Evolutionary conservation across 2,113 vertebrate species (phyloP), one percentile per base, ranked within the genome.

Genomic region (Lipophrys pholis): DNA sequence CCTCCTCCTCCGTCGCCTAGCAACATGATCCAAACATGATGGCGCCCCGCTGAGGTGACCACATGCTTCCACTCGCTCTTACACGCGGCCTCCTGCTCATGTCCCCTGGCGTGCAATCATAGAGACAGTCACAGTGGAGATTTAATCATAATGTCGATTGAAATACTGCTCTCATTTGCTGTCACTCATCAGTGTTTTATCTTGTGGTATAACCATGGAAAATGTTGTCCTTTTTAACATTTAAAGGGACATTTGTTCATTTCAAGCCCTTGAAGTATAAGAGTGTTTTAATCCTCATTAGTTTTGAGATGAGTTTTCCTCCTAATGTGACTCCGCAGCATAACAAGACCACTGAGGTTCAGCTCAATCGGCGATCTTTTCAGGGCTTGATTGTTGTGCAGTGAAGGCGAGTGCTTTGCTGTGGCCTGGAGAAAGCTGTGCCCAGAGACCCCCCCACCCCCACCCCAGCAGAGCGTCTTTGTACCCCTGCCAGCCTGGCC

Each of bases 1-100:
- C 56, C 69, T 36, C 21, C 21, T 30, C 30, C 38, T 0, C 0
- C 8, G 80, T 81, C 69, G 50, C 90, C 41, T 15, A 66, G 86
- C 69, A 85, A 87, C 84, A 0, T 3, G 15, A 73, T 40, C 58
- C 66, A 65, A 73, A 71, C 75, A 55, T 76, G 54, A 76, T 69
- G 54, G 73, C 59, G 38, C 67, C 67, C 77, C 54, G 48, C 15
- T 42, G 70, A 84, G 55, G 43, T 50, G 48, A 74, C 68, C 69
- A 46, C 60, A 61, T 56, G 82, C 68, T 76, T 65, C 46, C 11
- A 71, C 53, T 43, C 51, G 8, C 0, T 54, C 59, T 36, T 6
- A 14, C 42, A 14, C 12, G n/a, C 12, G 15, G 30, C 40, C 16
- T 56, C n/a, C 45, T 21, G 21, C 57, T 63, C 38, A 17, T 7